Conservation (phyloP, 1,140 invertebrate genomes). For the Cydia strobilella region DNA sequence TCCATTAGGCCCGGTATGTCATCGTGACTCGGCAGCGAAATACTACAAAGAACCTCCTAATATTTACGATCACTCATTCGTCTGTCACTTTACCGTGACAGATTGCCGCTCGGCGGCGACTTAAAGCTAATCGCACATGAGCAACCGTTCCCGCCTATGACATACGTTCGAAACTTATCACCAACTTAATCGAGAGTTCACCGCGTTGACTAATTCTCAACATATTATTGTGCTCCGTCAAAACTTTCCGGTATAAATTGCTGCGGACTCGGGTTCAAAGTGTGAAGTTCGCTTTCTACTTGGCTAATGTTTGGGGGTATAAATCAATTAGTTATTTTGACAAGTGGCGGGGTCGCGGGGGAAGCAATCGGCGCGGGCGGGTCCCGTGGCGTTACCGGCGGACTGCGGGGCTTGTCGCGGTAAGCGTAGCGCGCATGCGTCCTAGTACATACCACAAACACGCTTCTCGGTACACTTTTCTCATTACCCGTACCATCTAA, state of each 20-base stretch:
- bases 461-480: slow-evolving; percentile 65
- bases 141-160: slow-evolving; percentile 24
- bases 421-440: slow-evolving; percentile 51
- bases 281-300: slow-evolving; percentile 40
- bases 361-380: slow-evolving; percentile 42
- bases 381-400: slow-evolving; percentile 41
- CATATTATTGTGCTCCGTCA: slow-evolving; percentile 26
- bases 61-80: slow-evolving; percentile 66
- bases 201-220: slow-evolving; percentile 16
- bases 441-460: slow-evolving; percentile 35
- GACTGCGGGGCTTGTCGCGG: slow-evolving; percentile 55
- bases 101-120: slow-evolving; percentile 42
- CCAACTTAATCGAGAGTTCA: slow-evolving; percentile 32
- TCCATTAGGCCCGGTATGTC: slow-evolving; percentile 58
- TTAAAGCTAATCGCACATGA: slow-evolving; percentile 33
- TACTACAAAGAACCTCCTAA: slow-evolving; percentile 50
- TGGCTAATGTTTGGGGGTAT: slow-evolving; percentile 46
- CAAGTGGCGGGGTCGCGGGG: slow-evolving; percentile 44
- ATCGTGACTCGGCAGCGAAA: slow-evolving; percentile 52
- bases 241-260: slow-evolving; percentile 30
- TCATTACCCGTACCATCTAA: slow-evolving; percentile 60
- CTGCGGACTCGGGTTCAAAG: slow-evolving; percentile 27
- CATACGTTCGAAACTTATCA: slow-evolving; percentile 21
- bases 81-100: slow-evolving; percentile 60
- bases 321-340: slow-evolving; percentile 73